Evolutionary conservation across 1,140 invertebrate genomes (phyloP), one percentile per base, ranked within the genome.

Genomic region (Drosophila murphyi): DNA sequence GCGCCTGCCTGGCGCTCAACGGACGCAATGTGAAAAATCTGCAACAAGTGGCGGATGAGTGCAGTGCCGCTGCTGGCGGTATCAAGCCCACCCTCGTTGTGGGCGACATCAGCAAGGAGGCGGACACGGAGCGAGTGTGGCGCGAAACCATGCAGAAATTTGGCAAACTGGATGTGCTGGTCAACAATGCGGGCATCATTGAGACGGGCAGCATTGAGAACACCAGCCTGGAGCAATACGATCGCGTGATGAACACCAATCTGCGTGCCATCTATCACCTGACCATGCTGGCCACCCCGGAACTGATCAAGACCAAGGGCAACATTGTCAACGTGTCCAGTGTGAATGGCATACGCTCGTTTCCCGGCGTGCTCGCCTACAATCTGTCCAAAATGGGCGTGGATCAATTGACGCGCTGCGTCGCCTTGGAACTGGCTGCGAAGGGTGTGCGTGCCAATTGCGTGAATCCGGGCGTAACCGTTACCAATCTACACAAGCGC

Each of bases 271-370:
- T 98, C 12, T 98, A 97, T 91, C 95, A 98, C 67, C 90, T 98
- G 63, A 98, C 96, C 1, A 96, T 96, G 95, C 85, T 98, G 48
- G 96, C 97, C 39, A 95, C 97, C 0, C 97, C 98, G 2, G 94
- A 98, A 92, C 93, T 99, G 5, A 93, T 97, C 2, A 94, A 96
- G 92, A 95, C 95, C 0, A 96, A 97, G 93, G 97, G 97, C 28
- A 96, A 96, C 77, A 96, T 98, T 64, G 96, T 99, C 0, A 98
- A 98, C 92, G 96, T 98, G 0, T 98, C 97, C 4, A 98, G 97
- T 92, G 96, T 98, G 0, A 96, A 95, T 87, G 97, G 97, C n/a
- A 94, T 97, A 5, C 93, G 97, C 86, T 95, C 97, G 3, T 97
- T 97, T 82, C 94, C 96, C 37, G 95, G 95, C 61, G 94, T 96